Percentiles rank a stretch among this genome's conserved stretches.
These are phyloP conservation scores for Unio delphinus DNA, from an alignment of 2,888 invertebrate genomes.

Conservation along the genomic window DNA sequence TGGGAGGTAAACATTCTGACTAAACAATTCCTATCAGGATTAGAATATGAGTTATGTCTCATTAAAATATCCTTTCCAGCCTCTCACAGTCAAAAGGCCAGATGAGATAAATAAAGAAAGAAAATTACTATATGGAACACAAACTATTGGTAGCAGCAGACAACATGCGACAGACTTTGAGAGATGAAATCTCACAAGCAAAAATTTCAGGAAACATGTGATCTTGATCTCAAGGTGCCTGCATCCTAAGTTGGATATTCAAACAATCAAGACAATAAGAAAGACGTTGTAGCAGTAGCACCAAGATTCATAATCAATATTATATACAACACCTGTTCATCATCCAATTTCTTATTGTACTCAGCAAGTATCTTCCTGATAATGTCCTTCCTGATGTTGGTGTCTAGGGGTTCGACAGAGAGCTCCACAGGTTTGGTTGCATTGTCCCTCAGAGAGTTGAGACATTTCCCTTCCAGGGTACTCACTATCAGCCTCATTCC, in stretches of 20 bases:
- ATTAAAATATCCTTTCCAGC: too few relatives aligned
- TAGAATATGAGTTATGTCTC: too few relatives aligned
- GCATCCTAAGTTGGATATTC: background rate
- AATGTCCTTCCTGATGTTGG: slow-evolving; percentile 31
- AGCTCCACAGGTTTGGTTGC: slow-evolving; percentile 19
- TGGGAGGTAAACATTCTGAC: too few relatives aligned
- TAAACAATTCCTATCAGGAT: too few relatives aligned
- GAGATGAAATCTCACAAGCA: too few relatives aligned
- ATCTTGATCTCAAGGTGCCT: background rate
- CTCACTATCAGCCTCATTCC: slow-evolving; percentile 42
- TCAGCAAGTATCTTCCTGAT: slow-evolving; percentile 32
- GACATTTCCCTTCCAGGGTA: slow-evolving; percentile 41
- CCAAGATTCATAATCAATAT: background rate
- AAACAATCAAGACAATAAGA: background rate
- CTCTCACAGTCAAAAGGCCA: too few relatives aligned
- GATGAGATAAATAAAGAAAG: too few relatives aligned
- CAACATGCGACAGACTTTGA: too few relatives aligned
- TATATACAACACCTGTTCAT: slow-evolving; percentile 32
- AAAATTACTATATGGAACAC: too few relatives aligned
- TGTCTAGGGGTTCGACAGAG: slow-evolving; percentile 33
- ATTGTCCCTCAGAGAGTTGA: slow-evolving; percentile 27
- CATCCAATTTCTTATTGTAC: slow-evolving; percentile 44
- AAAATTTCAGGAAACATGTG: too few relatives aligned
- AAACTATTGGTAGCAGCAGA: too few relatives aligned
- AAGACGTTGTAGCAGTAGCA: background rate